phyloP scores from a whole-genome alignment of 2,113 vertebrate genomes.

The Microtus pennsylvanicus region DNA sequence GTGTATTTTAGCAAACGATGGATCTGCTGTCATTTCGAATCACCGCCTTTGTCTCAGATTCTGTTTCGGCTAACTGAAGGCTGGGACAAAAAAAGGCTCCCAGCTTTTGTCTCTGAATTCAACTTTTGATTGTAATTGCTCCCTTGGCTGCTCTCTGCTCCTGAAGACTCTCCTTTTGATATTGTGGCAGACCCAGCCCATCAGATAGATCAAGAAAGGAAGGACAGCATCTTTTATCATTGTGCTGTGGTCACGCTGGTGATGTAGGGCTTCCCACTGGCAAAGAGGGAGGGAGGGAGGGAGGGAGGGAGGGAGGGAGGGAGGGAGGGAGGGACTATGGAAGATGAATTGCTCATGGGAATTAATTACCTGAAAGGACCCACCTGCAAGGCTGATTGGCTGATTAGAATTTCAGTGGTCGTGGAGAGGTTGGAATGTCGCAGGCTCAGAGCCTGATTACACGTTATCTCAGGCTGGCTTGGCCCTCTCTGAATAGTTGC shows the following conservation, averaged over 20 bases:
- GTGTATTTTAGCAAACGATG: constrained; percentile 61
- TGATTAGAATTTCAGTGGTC: no score
- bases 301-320: no score
- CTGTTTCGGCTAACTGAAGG: constrained; percentile 65
- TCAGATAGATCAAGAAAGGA: constrained; percentile 27
- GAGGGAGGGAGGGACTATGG: background rate
- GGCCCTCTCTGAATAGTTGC: no score
- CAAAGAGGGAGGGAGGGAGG: background rate
- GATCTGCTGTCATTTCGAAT: constrained; percentile 56
- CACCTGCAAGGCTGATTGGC: no score
- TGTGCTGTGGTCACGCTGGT: constrained; percentile 23
- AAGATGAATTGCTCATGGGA: background rate
- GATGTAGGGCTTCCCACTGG: background rate
- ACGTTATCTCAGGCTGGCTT: no score
- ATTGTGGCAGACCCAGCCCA: constrained; percentile 51
- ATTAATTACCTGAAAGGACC: no score
- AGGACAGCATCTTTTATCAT: background rate
- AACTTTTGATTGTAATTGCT: constrained; percentile 45
- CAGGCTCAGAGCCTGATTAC: no score
- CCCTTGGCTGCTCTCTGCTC: constrained; percentile 39
- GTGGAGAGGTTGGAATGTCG: no score
- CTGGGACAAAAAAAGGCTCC: constrained; percentile 46
- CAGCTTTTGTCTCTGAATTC: constrained; percentile 51
- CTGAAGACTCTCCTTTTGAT: constrained; percentile 39
- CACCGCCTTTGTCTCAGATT: constrained; percentile 51